Base-by-base conservation (phyloP, 1,140 invertebrate genomes). In the Sycophaga agraensis region DNA sequence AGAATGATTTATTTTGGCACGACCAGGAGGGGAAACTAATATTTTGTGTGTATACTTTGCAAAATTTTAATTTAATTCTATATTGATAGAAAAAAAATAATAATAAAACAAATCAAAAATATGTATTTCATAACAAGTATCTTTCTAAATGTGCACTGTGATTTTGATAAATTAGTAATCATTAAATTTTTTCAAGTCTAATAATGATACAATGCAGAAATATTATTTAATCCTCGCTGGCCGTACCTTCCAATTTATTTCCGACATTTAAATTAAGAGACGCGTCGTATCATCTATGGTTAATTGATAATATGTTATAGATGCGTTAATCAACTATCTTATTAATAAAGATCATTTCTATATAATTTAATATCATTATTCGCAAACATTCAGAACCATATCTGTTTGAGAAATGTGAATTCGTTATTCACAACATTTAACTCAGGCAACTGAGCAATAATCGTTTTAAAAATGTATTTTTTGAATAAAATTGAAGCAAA, bases 181-280 rank as follows among this genome's bases (percentile, higher is more conserved):
- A n/a, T n/a, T n/a, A 48, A 53, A 57, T 34, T 43, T 19, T 55
- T 40, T n/a, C 46, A 48, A 34, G 19, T 35, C 21, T 50, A 46
- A 31, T n/a, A n/a, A n/a, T n/a, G n/a, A n/a, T n/a, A n/a, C n/a
- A n/a, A n/a, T n/a, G n/a, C n/a, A n/a, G 57, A 76, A 79, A 79
- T 79, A 79, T 79, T 79, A 79, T 75, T 79, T 78, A 79, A 79
- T 79, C 76, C 75, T 80, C 77, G 34, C 76, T 79, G 70, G 71
- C 73, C 69, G 76, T 79, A 63, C 65, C 14, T 28, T 21, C 19
- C 34, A 45, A 28, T 58, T 46, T 46, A 59, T 53, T 42, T 46
- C 39, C 21, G 11, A 42, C 34, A 54, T 59, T 53, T 66, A 51
- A 60, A 51, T 54, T 57, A 65, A 46, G 22, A 53, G 19, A 26